phyloP scores from a whole-genome alignment of 2,113 vertebrate genomes.

The Leucosticte australis region DNA sequence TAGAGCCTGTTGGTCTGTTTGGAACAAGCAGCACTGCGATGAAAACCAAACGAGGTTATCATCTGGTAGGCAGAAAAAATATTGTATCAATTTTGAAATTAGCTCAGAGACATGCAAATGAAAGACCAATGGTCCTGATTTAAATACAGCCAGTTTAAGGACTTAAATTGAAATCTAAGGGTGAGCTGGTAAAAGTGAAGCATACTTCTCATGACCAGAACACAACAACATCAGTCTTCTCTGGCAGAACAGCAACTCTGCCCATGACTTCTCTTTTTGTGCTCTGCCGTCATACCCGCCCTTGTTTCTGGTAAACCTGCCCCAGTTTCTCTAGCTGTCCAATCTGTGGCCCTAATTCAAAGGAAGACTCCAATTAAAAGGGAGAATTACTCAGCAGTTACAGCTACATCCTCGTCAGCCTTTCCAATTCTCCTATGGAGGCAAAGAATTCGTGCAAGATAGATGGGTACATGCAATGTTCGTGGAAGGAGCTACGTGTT shows the following conservation, averaged over 20 bases:
- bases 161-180: neutral
- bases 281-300: neutral
- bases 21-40: neutral
- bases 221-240: neutral
- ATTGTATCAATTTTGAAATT: neutral
- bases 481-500: neutral
- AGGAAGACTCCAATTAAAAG: neutral
- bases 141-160: neutral
- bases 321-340: neutral
- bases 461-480: accelerated
- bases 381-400: neutral
- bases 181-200: neutral
- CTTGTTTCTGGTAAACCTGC: neutral
- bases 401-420: neutral
- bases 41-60: neutral
- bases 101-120: neutral
- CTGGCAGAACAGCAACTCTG: neutral
- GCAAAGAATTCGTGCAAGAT: neutral
- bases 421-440: neutral
- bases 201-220: accelerated
- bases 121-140: neutral
- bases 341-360: neutral
- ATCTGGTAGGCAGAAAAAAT: neutral
- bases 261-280: neutral
- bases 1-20: neutral